phyloP scores from a whole-genome alignment of 2,888 invertebrate genomes.

The Microplitis manilae region DNA sequence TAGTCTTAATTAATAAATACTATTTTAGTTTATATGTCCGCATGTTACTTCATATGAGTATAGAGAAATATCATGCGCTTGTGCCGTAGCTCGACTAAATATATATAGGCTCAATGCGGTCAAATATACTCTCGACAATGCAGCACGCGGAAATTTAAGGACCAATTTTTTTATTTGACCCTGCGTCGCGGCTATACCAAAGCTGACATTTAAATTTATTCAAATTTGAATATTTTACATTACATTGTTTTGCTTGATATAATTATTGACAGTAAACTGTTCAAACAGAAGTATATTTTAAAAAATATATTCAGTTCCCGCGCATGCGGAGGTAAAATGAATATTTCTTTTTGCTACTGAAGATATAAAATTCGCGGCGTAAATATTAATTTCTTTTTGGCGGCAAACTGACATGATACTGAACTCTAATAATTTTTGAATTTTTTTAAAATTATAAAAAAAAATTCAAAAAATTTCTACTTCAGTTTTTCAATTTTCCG shows the following conservation, averaged over 20 bases:
- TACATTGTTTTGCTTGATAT: too few relatives aligned
- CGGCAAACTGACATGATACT: background rate
- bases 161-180: background rate
- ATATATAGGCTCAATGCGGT: constrained; percentile 56
- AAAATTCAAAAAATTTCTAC: too few relatives aligned
- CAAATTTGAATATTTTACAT: too few relatives aligned
- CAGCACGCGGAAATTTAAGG: constrained; percentile 47
- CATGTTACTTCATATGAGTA: constrained; percentile 5
- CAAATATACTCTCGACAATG: constrained; percentile 55
- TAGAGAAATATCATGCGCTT: constrained; percentile 9
- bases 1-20: background rate
- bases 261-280: too few relatives aligned
- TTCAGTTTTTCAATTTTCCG: too few relatives aligned
- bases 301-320: background rate
- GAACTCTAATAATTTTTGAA: too few relatives aligned
- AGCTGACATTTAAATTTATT: background rate
- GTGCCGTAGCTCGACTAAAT: constrained; percentile 25
- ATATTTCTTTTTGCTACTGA: background rate
- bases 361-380: background rate
- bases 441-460: too few relatives aligned
- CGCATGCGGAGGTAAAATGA: constrained; percentile 14
- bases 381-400: background rate
- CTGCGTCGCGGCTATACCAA: background rate
- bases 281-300: background rate
- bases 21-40: background rate